Evolutionary conservation across 2,797 vertebrate genomes (phyloP), one percentile per base, ranked within the genome.

Genomic region (Jordanella pulchra): DNA sequence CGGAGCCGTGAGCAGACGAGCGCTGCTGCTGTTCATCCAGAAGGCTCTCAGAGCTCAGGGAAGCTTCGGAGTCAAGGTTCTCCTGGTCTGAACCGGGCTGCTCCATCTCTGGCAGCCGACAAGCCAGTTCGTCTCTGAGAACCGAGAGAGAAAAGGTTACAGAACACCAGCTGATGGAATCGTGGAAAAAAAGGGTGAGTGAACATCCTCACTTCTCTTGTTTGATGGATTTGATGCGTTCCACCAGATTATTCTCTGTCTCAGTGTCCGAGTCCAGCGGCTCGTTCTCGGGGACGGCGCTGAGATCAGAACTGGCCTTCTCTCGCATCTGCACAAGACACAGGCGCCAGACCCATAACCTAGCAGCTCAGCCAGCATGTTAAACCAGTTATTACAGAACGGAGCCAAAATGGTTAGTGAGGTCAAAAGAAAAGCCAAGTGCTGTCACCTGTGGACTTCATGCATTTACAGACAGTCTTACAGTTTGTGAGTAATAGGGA

Each of bases 41-140:
- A 51, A 99, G 95, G 85, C 98, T 99, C 94, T 99, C 97, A 0
- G 98, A 97, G 93, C 98, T 99, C 18, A 95, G 94, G 0, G 97
- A 99, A 0, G 96, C 95, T 88, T 99, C 98, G 0, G 97, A 99
- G 87, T 99, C 97, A 65, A 96, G 56, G 51, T 97, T 99, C 84
- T 99, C 98, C 90, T 99, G 97, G 7, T 99, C 98, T 0, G 98
- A 99, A 71, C 96, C 96, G 0, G 96, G 94, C 65, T 97, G 97
- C 83, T 99, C 98, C 72, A 99, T 95, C 87, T 99, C 98, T 0
- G 98, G 98, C 32, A 99, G 92, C 9, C 97, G 94, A 68, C 95
- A 99, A 0, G 97, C 96, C 73, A 99, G 95, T 39, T 99, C 97
- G 78, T 99, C 98, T 91, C 98, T 99, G 21, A 39, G 1, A 70